Percentiles rank a stretch among this genome's conserved stretches.
Evolutionary conservation across 1,140 invertebrate species (phyloP).

Genomic region (Cherax destructor): DNA sequence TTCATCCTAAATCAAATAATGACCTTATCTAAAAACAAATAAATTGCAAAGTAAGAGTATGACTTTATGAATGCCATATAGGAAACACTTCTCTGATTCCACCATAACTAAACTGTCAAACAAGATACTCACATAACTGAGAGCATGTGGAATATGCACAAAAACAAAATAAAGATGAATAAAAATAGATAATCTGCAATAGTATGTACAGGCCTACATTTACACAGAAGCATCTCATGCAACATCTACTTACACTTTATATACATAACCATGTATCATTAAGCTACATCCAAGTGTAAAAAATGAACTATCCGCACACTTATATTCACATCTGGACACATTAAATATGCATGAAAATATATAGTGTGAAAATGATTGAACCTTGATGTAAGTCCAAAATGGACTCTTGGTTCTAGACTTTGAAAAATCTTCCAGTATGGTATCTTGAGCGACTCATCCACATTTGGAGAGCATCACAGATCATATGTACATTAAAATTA

Average conservation of each 20-base stretch:
- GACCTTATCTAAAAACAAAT: no score
- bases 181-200: constrained; percentile 10
- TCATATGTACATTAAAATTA: constrained; percentile 43
- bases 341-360: constrained; percentile 20
- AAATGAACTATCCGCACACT: constrained; percentile 37
- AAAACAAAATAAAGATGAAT: not conserved
- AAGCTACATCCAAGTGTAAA: constrained; percentile 28
- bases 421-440: constrained; percentile 9
- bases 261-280: constrained; percentile 19
- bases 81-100: not conserved
- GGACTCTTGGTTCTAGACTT: not conserved
- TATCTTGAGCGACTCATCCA: constrained; percentile 37
- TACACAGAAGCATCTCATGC: constrained; percentile 38
- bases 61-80: no score
- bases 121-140: not conserved
- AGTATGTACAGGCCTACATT: constrained; percentile 32
- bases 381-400: not conserved
- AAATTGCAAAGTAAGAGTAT: no score
- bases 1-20: no score
- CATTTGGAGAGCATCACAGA: constrained; percentile 27
- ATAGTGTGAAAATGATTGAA: constrained; percentile 35
- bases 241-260: constrained; percentile 37
- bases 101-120: not conserved
- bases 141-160: not conserved
- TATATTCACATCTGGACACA: constrained; percentile 24